Conservation (phyloP, 2,113 vertebrate genomes). For the Stegostoma tigrinum region DNA sequence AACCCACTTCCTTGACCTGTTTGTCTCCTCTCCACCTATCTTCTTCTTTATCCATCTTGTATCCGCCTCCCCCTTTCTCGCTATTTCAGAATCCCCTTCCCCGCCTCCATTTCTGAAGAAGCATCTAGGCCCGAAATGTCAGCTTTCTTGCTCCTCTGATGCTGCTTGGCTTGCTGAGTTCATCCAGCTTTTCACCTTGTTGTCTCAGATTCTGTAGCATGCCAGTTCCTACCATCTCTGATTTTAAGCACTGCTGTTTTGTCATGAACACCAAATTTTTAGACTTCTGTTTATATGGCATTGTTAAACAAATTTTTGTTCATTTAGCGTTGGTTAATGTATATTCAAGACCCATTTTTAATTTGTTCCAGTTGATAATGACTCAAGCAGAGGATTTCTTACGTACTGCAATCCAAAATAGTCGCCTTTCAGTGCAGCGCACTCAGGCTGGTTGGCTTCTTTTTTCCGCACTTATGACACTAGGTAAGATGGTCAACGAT, state of each 20-base stretch:
- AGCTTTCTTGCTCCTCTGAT: too few species aligned
- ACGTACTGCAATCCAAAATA: slow-evolving; percentile 81
- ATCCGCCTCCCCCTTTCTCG: too few species aligned
- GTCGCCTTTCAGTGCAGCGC: slow-evolving; percentile 75
- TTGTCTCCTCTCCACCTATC: too few species aligned
- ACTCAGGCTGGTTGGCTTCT: slow-evolving; percentile 84
- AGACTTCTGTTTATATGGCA: background rate
- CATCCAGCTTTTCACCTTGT: too few species aligned
- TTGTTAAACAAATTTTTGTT: background rate
- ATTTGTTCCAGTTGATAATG: slow-evolving; percentile 65
- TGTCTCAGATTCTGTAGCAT: too few species aligned
- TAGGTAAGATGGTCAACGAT: slow-evolving; percentile 59
- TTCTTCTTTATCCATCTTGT: too few species aligned
- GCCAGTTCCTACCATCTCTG: too few species aligned
- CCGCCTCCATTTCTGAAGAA: too few species aligned
- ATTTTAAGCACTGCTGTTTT: background rate
- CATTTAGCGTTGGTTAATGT: background rate
- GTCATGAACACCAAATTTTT: background rate
- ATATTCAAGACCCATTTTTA: background rate
- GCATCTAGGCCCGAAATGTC: too few species aligned
- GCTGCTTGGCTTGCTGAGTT: too few species aligned
- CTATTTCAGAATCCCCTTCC: too few species aligned
- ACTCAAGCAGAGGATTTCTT: slow-evolving; percentile 76
- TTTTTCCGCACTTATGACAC: slow-evolving; percentile 72
- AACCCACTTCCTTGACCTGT: too few species aligned